Base-by-base conservation (phyloP, 2,888 invertebrate species). In the Nomada fucata region DNA sequence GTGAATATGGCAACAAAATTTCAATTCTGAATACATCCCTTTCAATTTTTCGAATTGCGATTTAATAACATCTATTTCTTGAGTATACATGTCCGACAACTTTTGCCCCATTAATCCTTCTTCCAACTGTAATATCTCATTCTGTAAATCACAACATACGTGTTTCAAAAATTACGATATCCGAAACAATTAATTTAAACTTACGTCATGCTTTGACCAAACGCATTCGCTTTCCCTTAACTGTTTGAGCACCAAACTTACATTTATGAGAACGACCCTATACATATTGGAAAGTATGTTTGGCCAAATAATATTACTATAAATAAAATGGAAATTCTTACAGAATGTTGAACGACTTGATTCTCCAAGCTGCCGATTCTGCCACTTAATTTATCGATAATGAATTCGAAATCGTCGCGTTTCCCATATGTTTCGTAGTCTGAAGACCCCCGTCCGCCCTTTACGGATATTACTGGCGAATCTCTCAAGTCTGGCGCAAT, bases 321-420 rank as follows among this genome's bases (percentile, higher is more conserved):
- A 55, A 68, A 42, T 0, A 23, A 9, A 69, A 57, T 0, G 18
- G 44, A 42, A 13, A 23, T 60, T 57, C 80, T 87, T 81, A 91
- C 91, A 69, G 73, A 67, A 52, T 81, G 79, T 73, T 81, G 52
- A n/a, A 88, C 86, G 55, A 84, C 79, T 53, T 15, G 69, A 36
- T 87, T 84, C 71, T 93, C 92, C 42, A 93, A 83, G 29, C 85
- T 74, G 70, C 88, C 87, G 61, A 92, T 84, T 47, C 92, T 90
- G 52, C 71, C 84, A 1, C 89, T 64, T 42, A 93, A 88, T 18
- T 83, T 76, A 79, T 90, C 87, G 29, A 91, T 77, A 3, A 88
- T 81, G 15, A 71, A 74, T 44, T 82, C 86, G 2, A 91, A 68
- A 18, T 86, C 69, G 42, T 81, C 84, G 55, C 80, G 75, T 53